A percentile compares a stretch with the other conserved stretches of the same genome.
Evolutionary conservation across 2,888 invertebrate genomes (phyloP).

Genomic region (Cryptocephalus moraei): DNA sequence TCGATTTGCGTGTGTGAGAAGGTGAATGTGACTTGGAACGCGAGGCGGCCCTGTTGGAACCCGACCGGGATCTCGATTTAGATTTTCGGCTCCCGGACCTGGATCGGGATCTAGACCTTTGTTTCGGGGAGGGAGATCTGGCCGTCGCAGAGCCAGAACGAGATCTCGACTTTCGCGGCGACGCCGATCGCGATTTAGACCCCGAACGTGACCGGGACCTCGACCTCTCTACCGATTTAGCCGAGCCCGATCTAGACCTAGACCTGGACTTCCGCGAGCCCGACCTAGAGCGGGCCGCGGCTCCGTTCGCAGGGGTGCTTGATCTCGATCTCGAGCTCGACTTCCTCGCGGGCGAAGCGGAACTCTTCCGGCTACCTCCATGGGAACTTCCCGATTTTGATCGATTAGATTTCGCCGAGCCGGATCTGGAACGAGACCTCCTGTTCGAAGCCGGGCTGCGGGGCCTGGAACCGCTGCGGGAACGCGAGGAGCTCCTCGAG

Average conservation of each 20-base stretch:
- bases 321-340: slow-evolving; percentile 20
- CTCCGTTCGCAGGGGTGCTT: slow-evolving; percentile 12
- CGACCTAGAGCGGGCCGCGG: slow-evolving; percentile 4
- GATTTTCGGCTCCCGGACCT: slow-evolving; percentile 16
- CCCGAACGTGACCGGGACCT: slow-evolving; percentile 16
- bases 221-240: slow-evolving; percentile 2
- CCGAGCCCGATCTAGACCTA: slow-evolving; percentile 24
- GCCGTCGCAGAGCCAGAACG: slow-evolving; percentile 17
- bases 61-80: slow-evolving; percentile 12
- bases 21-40: too few species aligned
- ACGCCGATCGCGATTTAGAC: slow-evolving; percentile 9
- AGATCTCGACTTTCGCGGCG: slow-evolving; percentile 18
- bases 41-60: slow-evolving; percentile 18
- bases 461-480: slow-evolving; percentile 21
- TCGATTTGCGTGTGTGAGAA: neutral
- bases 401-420: slow-evolving; percentile 16
- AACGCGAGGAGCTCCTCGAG: slow-evolving; percentile 11
- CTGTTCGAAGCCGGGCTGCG: slow-evolving; percentile 18
- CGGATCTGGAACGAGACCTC: slow-evolving; percentile 29
- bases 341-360: slow-evolving; percentile 2
- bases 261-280: slow-evolving; percentile 8
- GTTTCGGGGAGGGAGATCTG: slow-evolving; percentile 17
- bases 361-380: neutral
- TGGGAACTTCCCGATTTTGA: slow-evolving; percentile 20
- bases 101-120: slow-evolving; percentile 20